Percentiles rank a stretch among this genome's conserved stretches.
phyloP scores from a whole-genome alignment of 2,888 invertebrate genomes.

The Eulithis testata region DNA sequence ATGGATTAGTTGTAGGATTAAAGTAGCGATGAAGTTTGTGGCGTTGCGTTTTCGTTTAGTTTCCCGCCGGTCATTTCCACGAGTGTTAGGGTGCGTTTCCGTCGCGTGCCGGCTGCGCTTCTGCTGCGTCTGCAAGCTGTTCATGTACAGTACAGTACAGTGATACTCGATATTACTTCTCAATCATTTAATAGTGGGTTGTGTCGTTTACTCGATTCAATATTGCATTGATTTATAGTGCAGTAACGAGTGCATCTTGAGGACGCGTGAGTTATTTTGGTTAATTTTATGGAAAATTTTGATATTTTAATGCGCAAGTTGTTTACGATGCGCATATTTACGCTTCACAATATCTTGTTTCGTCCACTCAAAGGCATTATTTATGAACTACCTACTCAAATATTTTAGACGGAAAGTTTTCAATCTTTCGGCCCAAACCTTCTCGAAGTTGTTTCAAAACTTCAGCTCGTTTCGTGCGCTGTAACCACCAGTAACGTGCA shows the following conservation, averaged over 20 bases:
- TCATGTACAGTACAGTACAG: too few species aligned
- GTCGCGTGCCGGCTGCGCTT: conserved; percentile 7
- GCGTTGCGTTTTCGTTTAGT: conserved; percentile 46
- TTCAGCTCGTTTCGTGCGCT: background rate
- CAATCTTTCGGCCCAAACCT: background rate
- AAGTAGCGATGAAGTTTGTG: conserved; percentile 48
- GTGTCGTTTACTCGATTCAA: conserved; percentile 1
- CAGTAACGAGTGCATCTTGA: conserved; percentile 3
- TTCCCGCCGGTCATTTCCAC: conserved; percentile 48
- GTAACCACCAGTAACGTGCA: background rate
- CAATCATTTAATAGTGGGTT: conserved; percentile 13
- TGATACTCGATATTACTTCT: too few species aligned
- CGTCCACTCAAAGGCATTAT: background rate
- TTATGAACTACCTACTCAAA: background rate
- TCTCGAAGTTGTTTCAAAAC: background rate
- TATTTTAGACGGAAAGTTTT: background rate
- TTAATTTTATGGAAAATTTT: conserved; percentile 8
- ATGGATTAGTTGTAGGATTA: conserved; percentile 36
- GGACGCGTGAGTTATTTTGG: conserved; percentile 23
- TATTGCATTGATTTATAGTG: conserved; percentile 15
- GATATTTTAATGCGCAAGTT: background rate
- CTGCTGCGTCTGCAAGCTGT: background rate
- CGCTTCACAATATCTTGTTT: background rate
- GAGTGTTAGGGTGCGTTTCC: conserved; percentile 42
- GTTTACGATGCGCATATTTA: background rate